Evolutionary conservation across 2,113 vertebrate species (phyloP), one percentile per base, ranked within the genome.

Genomic region (Platysteira castanea): DNA sequence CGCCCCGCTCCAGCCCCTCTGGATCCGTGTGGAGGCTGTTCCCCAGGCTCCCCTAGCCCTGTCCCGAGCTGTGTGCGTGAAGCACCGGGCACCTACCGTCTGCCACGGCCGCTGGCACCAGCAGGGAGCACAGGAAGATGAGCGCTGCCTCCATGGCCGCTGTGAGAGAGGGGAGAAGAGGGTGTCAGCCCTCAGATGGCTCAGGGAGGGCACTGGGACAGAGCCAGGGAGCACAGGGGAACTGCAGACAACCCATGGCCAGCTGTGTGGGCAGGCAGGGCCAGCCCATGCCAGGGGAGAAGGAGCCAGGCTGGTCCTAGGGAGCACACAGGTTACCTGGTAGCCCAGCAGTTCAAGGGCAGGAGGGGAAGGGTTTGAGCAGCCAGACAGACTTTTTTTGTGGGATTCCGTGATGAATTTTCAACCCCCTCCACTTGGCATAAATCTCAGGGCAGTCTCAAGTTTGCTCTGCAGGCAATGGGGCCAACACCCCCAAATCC

Each of bases 111-210:
- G 89, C 96, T 10, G 98, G 99, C 54, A 98, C 98, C 96, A 99
- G 97, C 82, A 99, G 97, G 50, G 99, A 98, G 91, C 98, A 99
- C 49, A 99, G 97, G 91, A 99, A 97, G 95, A 99, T 94, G 96
- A 99, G 97, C 95, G 49, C 95, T 56, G 98, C 97, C 98, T 99
- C 99, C 99, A 99, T 99, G 98, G 98, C 95, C 64, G 96, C 99
- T 99, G 98, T 11, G 22, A 87, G 87, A 89, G 83, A 93, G 93
- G 53, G 67, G 47, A 90, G 68, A 71, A 53, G 50, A 1, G 1
- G 26, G 9, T 26, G 50, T 91, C 74, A 87, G 89, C 54, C 24
- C 14, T 20, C 4, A 2, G 35, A 3, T 1, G 1, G 31, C 47
- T 10, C 75, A 33, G 1, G 70, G 23, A 65, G 65, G 49, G 52